phyloP scores from a whole-genome alignment of 2,888 invertebrate genomes.

The Rhingia rostrata region DNA sequence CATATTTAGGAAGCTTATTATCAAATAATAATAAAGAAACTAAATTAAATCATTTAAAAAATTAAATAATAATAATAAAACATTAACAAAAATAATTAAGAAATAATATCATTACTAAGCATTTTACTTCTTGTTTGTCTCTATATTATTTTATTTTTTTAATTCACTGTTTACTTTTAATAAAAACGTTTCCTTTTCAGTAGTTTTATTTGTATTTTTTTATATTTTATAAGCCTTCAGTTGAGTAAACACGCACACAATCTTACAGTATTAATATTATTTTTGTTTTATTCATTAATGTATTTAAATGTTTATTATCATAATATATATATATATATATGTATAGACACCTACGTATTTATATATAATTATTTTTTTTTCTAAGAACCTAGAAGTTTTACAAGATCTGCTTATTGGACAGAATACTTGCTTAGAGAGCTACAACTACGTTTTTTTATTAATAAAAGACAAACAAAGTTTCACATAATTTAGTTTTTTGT shows the following conservation, averaged over 20 bases:
- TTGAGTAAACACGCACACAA: conserved; percentile 74
- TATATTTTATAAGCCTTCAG: conserved; percentile 66
- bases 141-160: conserved; percentile 32
- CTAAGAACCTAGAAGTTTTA: conserved; percentile 67
- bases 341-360: conserved; percentile 73
- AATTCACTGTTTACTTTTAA: conserved; percentile 54
- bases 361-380: conserved; percentile 67
- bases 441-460: conserved; percentile 61
- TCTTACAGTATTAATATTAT: conserved; percentile 67
- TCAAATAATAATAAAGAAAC: conserved; percentile 70
- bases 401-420: conserved; percentile 66
- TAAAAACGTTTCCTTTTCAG: conserved; percentile 30
- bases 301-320: conserved; percentile 51
- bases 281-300: conserved; percentile 52
- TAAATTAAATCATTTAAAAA: conserved; percentile 72
- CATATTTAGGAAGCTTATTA: conserved; percentile 68
- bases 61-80: conserved; percentile 74
- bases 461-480: conserved; percentile 72
- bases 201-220: conserved; percentile 35
- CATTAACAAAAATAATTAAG: conserved; percentile 72
- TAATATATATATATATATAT: conserved; percentile 58
- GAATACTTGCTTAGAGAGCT: conserved; percentile 65
- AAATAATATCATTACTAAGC: conserved; percentile 74
- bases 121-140: conserved; percentile 58
- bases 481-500: conserved; percentile 61